These are phyloP conservation scores for Philhelius pedissequus DNA, from an alignment of 2,888 invertebrate species.

Conservation along the genomic window DNA sequence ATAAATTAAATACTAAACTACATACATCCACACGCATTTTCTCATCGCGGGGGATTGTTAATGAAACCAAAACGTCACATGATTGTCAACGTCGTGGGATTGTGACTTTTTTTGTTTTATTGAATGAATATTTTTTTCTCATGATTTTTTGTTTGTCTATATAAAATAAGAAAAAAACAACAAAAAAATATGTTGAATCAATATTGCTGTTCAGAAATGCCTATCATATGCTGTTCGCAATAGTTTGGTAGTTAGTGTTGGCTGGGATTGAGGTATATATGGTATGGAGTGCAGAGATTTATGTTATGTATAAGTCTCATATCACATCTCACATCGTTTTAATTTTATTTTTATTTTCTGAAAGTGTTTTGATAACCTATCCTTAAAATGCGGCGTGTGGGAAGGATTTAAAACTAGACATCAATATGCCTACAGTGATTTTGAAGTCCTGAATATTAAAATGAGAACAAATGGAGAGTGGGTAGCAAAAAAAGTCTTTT, in stretches of 20 bases:
- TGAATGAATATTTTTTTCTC: not conserved
- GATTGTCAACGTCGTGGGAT: slow-evolving; percentile 69
- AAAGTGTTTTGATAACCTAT: no score
- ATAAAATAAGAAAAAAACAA: not conserved
- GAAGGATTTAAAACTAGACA: no score
- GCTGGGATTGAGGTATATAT: not conserved
- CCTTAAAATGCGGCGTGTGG: no score
- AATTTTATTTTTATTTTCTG: no score
- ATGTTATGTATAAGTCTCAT: no score
- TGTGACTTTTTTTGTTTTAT: slow-evolving; percentile 60
- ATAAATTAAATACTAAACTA: slow-evolving; percentile 12
- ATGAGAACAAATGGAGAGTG: no score
- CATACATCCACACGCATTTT: slow-evolving; percentile 27
- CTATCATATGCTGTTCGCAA: not conserved
- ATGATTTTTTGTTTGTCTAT: not conserved
- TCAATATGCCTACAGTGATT: no score
- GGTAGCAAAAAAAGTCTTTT: no score
- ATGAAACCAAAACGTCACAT: slow-evolving; percentile 57
- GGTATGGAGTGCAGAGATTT: no score
- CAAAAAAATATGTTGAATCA: not conserved
- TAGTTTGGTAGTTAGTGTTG: not conserved
- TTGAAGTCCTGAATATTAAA: no score
- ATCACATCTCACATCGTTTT: no score
- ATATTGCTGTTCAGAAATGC: not conserved
- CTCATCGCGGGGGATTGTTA: slow-evolving; percentile 54